Conservation (phyloP, 53 echinoderm and acorn worm species). For the Paracentrotus lividus region DNA sequence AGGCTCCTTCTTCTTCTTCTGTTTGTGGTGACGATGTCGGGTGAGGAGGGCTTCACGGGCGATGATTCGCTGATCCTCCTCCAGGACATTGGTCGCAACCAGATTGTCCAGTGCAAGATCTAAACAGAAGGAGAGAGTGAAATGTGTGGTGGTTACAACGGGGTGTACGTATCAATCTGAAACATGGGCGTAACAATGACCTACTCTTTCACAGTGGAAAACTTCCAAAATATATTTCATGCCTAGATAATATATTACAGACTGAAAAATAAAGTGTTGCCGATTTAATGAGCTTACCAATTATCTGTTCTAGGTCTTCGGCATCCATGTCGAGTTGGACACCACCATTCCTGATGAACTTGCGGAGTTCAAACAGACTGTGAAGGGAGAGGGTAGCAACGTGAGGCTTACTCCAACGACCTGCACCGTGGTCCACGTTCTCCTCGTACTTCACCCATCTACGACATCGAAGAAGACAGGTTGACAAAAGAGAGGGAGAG, state of each 20-base stretch:
- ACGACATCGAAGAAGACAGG: not conserved
- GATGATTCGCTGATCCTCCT: conserved; percentile 79
- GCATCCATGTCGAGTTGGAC: conserved; percentile 89
- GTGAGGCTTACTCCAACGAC: conserved; percentile 97
- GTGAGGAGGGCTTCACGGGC: conserved; percentile 83
- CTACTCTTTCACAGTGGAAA: too few relatives aligned
- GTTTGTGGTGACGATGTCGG: conserved; percentile 88
- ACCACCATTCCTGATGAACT: conserved; percentile 78
- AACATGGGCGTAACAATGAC: too few relatives aligned
- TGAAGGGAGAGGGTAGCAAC: conserved; percentile 94
- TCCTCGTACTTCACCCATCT: conserved; percentile 99
- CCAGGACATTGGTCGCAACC: conserved; percentile 78
- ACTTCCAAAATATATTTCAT: too few relatives aligned
- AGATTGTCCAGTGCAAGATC: conserved; percentile 87
- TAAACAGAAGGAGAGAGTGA: conserved; percentile 20
- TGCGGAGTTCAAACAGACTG: conserved; percentile 87
- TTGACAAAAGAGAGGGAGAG: not conserved
- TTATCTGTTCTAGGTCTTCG: conserved; percentile 81
- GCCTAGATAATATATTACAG: too few relatives aligned
- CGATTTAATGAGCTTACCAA: conserved; percentile 71
- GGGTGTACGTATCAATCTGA: too few relatives aligned
- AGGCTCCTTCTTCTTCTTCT: conserved; percentile 79
- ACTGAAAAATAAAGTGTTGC: not conserved
- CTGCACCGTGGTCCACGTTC: conserved; percentile 94
- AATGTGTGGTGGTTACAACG: not conserved